Conservation (phyloP, 2,888 invertebrate genomes). For the Trissonchulus sp. region DNA sequence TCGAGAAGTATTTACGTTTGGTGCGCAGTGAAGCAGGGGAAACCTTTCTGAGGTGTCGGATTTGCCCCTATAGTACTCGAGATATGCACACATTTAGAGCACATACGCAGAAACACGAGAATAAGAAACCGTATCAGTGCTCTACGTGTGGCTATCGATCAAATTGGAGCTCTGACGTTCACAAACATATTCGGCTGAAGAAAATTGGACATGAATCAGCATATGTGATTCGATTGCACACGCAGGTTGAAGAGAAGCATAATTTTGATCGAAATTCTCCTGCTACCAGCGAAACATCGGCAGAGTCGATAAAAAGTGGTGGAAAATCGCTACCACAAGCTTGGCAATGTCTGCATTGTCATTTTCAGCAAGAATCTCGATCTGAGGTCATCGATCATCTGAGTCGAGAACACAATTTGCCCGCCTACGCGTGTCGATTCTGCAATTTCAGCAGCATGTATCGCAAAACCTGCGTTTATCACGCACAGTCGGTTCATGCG, state of each 20-base stretch:
- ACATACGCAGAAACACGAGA: conserved; percentile 83
- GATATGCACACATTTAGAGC: conserved; percentile 66
- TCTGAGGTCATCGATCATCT: conserved; percentile 26
- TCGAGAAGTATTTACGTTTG: conserved; percentile 16
- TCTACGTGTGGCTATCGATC: conserved; percentile 85
- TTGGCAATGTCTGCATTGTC: conserved; percentile 20
- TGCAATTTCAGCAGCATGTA: conserved; percentile 26
- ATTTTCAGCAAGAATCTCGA: not conserved
- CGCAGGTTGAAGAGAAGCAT: too few species aligned
- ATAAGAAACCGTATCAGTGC: conserved; percentile 86
- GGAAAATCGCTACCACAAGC: not conserved
- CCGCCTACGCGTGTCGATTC: conserved; percentile 18
- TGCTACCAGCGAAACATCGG: not conserved
- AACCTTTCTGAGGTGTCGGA: conserved; percentile 2
- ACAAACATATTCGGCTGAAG: conserved; percentile 85
- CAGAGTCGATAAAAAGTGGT: not conserved
- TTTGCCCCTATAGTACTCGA: conserved; percentile 22
- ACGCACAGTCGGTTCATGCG: conserved; percentile 19
- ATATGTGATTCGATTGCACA: conserved; percentile 18
- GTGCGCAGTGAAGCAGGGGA: not conserved
- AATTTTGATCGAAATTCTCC: not conserved
- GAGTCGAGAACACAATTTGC: not conserved
- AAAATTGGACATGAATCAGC: conserved; percentile 24
- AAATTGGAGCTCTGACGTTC: conserved; percentile 95
- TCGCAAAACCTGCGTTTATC: conserved; percentile 22